phyloP scores from a whole-genome alignment of 2,113 vertebrate species.

The Heloderma charlesbogerti region DNA sequence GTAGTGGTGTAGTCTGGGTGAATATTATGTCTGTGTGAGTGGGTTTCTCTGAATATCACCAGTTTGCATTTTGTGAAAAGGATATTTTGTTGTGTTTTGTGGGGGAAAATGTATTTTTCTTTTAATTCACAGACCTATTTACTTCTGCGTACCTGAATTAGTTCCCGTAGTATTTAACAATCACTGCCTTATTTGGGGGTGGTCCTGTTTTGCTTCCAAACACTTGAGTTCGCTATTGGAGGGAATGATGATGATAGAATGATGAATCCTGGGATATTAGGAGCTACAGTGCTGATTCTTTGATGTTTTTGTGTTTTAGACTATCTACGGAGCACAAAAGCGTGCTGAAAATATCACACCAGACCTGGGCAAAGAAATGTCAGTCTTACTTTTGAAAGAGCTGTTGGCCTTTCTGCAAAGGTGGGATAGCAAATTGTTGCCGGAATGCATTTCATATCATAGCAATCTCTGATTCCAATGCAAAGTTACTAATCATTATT shows the following conservation, averaged over 20 bases:
- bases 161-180: not conserved
- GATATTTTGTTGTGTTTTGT: too few species aligned
- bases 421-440: slow-evolving; percentile 65
- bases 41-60: too few species aligned
- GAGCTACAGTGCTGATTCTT: fast-evolving
- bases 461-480: not conserved
- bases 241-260: not conserved
- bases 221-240: not conserved
- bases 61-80: too few species aligned
- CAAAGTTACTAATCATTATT: not conserved
- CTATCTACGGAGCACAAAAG: slow-evolving; percentile 68
- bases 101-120: too few species aligned
- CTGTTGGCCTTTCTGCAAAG: slow-evolving; percentile 80
- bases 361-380: slow-evolving; percentile 59
- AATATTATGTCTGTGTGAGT: too few species aligned
- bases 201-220: not conserved
- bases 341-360: slow-evolving; percentile 71
- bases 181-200: not conserved
- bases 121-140: too few species aligned
- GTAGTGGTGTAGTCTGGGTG: too few species aligned
- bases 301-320: slow-evolving; percentile 68
- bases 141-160: not conserved
- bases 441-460: not conserved
- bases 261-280: fast-evolving
- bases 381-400: slow-evolving; percentile 68